Evolutionary conservation across 2,113 vertebrate species (phyloP).

Genomic region (Genyomyrus donnyi): DNA sequence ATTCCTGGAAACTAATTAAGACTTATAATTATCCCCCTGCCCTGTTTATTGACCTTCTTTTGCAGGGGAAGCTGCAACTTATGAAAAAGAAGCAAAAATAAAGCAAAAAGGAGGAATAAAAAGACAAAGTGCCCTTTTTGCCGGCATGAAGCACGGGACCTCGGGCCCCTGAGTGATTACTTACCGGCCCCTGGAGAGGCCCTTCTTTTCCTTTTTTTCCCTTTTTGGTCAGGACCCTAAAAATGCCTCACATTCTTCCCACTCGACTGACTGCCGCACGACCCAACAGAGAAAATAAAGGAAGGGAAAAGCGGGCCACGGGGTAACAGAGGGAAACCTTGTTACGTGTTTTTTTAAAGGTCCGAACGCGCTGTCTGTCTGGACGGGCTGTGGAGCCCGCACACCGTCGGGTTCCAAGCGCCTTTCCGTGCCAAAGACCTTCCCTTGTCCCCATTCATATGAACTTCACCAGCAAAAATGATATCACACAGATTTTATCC

Average conservation of each 20-base stretch:
- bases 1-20: slow-evolving; percentile 66
- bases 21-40: slow-evolving; percentile 57
- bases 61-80: slow-evolving; percentile 1
- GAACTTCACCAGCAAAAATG: neutral
- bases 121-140: slow-evolving; percentile 49
- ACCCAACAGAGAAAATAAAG: slow-evolving; percentile 56
- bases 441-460: neutral
- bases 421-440: neutral
- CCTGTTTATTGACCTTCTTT: slow-evolving; percentile 38
- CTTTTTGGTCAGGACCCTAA: slow-evolving; percentile 44
- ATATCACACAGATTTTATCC: neutral
- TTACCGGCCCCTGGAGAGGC: slow-evolving; percentile 39
- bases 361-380: neutral
- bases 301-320: slow-evolving; percentile 35
- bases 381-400: neutral
- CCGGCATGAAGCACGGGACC: slow-evolving; percentile 38
- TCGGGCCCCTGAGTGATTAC: slow-evolving; percentile 40
- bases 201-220: slow-evolving; percentile 25
- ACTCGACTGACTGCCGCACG: slow-evolving; percentile 51
- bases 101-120: neutral
- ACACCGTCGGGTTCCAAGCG: neutral
- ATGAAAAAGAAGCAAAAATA: neutral
- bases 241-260: slow-evolving; percentile 62
- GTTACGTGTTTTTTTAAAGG: neutral
- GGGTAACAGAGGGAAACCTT: neutral